A percentile compares a stretch with the other conserved stretches of the same genome.
These are phyloP conservation scores for Cheumatopsyche charites DNA, from an alignment of 1,140 invertebrate genomes.

Conservation along the genomic window DNA sequence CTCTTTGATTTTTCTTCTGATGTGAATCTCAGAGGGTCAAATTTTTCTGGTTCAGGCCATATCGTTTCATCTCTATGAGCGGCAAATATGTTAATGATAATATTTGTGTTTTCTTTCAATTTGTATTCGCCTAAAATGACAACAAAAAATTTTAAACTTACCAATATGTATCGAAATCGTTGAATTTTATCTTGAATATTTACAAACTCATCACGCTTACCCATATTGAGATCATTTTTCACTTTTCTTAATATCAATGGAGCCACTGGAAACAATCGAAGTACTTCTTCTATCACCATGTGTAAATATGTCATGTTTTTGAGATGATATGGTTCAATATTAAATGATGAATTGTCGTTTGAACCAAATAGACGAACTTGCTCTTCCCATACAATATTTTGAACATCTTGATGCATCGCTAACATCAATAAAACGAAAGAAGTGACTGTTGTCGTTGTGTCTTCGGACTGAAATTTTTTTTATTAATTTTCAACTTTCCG, in stretches of 20 bases:
- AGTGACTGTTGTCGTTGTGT: conserved; percentile 21
- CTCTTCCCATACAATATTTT: conserved; percentile 28
- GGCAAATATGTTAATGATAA: conserved; percentile 20
- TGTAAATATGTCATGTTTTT: conserved; percentile 33
- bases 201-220: conserved; percentile 12
- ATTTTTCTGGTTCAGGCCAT: conserved; percentile 32
- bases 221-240: conserved; percentile 5
- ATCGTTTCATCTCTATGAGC: conserved; percentile 20
- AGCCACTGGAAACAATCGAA: conserved; percentile 25
- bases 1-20: conserved; percentile 23
- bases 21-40: conserved; percentile 34
- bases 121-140: conserved; percentile 2
- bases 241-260: conserved; percentile 25
- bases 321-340: conserved; percentile 8
- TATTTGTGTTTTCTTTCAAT: conserved; percentile 14
- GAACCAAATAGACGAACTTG: conserved; percentile 21
- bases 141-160: neutral
- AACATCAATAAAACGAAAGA: conserved; percentile 26
- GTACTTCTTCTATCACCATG: conserved; percentile 33
- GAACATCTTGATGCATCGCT: conserved; percentile 31
- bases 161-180: no score
- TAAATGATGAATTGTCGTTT: neutral
- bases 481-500: neutral
- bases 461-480: conserved; percentile 30
- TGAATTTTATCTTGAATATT: neutral